Percentiles rank a stretch among this genome's conserved stretches.
Evolutionary conservation across 2,888 invertebrate species (phyloP).

Genomic region (Drosophila rubida): DNA sequence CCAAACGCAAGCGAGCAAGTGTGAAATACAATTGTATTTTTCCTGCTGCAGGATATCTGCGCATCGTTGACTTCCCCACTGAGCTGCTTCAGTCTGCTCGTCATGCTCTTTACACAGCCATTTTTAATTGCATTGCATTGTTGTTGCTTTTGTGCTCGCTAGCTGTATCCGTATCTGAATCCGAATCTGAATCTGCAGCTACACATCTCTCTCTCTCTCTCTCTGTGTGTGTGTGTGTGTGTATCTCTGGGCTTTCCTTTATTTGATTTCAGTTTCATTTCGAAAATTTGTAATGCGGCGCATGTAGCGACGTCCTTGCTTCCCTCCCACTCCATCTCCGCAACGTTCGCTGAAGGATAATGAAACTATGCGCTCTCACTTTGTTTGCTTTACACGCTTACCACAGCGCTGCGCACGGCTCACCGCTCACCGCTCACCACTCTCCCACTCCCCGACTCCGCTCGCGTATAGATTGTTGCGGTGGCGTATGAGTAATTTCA

Average conservation of each 20-base stretch:
- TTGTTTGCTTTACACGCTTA: slow-evolving; percentile 64
- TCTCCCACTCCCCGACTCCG: background rate
- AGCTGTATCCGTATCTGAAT: slow-evolving; percentile 6
- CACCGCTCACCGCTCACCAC: background rate
- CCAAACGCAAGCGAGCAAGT: too few species aligned
- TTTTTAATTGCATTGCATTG: slow-evolving; percentile 76
- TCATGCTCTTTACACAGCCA: slow-evolving; percentile 50
- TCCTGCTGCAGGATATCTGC: slow-evolving; percentile 2
- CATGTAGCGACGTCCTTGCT: slow-evolving; percentile 65
- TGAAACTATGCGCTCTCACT: slow-evolving; percentile 74
- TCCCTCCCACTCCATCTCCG: slow-evolving; percentile 8
- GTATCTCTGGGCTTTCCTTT: slow-evolving; percentile 53
- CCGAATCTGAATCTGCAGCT: slow-evolving; percentile 12
- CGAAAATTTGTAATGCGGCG: slow-evolving; percentile 75
- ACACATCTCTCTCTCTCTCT: too few species aligned
- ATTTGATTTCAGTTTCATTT: slow-evolving; percentile 78
- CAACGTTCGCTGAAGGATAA: slow-evolving; percentile 65
- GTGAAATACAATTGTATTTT: background rate
- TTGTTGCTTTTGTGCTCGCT: slow-evolving; percentile 55
- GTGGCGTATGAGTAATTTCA: slow-evolving; percentile 60
- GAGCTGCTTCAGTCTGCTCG: slow-evolving; percentile 7
- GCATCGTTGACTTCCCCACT: background rate
- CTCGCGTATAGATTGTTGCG: slow-evolving; percentile 54
- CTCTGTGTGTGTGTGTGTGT: slow-evolving; percentile 16
- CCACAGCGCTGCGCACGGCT: background rate